A percentile compares a stretch with the other conserved stretches of the same genome.
Conservation (phyloP, 2,113 vertebrate genomes). For the Sitta europaea region DNA sequence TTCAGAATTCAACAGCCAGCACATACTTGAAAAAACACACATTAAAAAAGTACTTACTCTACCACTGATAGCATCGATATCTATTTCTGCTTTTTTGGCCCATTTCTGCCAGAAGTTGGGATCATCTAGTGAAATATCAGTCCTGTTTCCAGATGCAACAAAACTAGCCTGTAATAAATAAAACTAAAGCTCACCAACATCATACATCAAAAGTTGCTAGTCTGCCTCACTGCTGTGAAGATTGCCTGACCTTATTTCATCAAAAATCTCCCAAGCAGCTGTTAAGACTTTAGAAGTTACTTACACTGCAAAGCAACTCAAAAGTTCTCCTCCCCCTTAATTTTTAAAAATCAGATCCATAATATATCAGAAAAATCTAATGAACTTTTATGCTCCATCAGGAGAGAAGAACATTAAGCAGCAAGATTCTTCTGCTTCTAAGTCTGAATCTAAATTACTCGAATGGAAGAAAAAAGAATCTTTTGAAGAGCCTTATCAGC, state of each 20-base stretch:
- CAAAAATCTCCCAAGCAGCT: neutral
- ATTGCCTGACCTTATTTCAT: neutral
- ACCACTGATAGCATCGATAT: slow-evolving; percentile 90
- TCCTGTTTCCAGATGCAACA: slow-evolving; percentile 97
- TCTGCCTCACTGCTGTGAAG: neutral
- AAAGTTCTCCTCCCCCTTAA: neutral
- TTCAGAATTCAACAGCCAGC: neutral
- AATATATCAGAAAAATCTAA: slow-evolving; percentile 15
- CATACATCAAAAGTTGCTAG: neutral
- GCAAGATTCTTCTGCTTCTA: neutral
- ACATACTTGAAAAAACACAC: neutral
- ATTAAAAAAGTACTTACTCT: slow-evolving; percentile 82
- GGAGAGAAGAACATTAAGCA: slow-evolving; percentile 7
- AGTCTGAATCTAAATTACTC: slow-evolving; percentile 14
- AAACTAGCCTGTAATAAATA: slow-evolving; percentile 91
- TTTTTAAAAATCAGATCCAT: slow-evolving; percentile 8
- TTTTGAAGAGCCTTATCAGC: slow-evolving; percentile 43
- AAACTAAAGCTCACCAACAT: neutral
- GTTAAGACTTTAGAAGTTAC: neutral
- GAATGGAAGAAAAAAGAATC: slow-evolving; percentile 6
- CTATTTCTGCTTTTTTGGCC: slow-evolving; percentile 98
- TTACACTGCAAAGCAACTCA: neutral
- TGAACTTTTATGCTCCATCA: slow-evolving; percentile 13
- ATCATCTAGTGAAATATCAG: slow-evolving; percentile 97
- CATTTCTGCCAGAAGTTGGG: slow-evolving; percentile 99